Evolutionary conservation across 2,797 vertebrate genomes (phyloP), one percentile per base, ranked within the genome.

Genomic region (Acanthis flammea): DNA sequence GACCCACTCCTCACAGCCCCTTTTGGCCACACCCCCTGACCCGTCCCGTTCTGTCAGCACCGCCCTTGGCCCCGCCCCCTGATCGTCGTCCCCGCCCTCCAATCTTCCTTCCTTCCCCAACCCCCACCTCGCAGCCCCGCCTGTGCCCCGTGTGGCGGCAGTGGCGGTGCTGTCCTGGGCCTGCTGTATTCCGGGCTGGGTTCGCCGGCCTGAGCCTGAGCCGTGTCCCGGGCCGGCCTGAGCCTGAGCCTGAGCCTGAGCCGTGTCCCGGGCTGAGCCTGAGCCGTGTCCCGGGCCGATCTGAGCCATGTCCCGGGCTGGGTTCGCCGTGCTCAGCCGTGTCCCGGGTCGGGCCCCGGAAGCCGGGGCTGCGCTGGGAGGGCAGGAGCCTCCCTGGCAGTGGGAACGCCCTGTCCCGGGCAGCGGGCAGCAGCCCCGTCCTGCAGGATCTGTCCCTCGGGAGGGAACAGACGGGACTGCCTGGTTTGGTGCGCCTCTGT

Each of bases 141-240:
- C 35, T 12, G 6, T 18, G 12, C 6, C 8, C 30, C 16, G 44
- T 23, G 39, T 33, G 67, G 50, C 2, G 67, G 12, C 37, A 6
- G 35, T 4, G n/a, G 50, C 8, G 17, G 12, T 7, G 54, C 9
- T 55, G 19, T 10, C 5, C 2, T 5, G n/a, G 9, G 2, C 5
- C 7, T 5, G 31, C 35, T 4, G 35, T 27, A 16, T 25, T 16
- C 55, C 8, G 33, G 33, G 6, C 19, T 53, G 31, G 10, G 14
- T 23, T n/a, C 31, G 25, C 50, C 28, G 47, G 39, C 39, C 39
- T 9, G 25, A 48, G 25, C 27, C 25, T 11, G 24, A 58, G 55
- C 24, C 55, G 6, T 24, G 54, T 33, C 22, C 54, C 14, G 31
- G 21, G 18, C 47, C 13, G 15, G 25, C 27, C 25, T 11, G 14